Conservation (phyloP, 1,140 invertebrate genomes). For the Ylistrum balloti region DNA sequence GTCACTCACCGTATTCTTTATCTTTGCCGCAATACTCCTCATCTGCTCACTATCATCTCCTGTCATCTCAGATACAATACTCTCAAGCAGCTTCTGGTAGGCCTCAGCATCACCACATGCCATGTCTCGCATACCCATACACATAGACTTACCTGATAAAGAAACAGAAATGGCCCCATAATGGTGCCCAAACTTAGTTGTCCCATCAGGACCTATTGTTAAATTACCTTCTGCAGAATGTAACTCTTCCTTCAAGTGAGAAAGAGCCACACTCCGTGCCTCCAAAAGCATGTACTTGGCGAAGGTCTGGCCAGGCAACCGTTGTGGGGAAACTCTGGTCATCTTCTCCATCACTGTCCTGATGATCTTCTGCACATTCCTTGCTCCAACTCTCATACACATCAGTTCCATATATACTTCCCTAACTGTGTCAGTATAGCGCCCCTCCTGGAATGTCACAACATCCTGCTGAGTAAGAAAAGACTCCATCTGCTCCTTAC, state of each 20-base stretch:
- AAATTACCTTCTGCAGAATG: too few species aligned
- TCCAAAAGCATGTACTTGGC: too few species aligned
- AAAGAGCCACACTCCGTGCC: too few species aligned
- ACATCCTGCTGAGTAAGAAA: slow-evolving; percentile 25
- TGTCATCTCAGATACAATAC: too few species aligned
- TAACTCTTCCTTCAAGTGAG: too few species aligned
- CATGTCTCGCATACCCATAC: slow-evolving; percentile 44
- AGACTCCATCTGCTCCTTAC: too few species aligned
- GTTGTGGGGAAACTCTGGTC: background rate
- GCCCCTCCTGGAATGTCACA: background rate
- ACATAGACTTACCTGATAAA: slow-evolving; percentile 42
- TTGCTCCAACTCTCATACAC: slow-evolving; percentile 44
- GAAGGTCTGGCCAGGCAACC: slow-evolving; percentile 3
- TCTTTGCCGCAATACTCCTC: slow-evolving; percentile 41
- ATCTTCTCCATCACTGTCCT: slow-evolving; percentile 46
- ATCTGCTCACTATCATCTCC: slow-evolving; percentile 19
- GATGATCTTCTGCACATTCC: slow-evolving; percentile 44
- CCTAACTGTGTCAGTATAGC: slow-evolving; percentile 8
- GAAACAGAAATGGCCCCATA: slow-evolving; percentile 41
- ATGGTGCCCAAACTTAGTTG: slow-evolving; percentile 42
- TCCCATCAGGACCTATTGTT: too few species aligned
- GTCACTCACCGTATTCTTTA: too few species aligned
- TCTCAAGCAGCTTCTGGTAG: slow-evolving; percentile 44
- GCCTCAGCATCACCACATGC: slow-evolving; percentile 46
- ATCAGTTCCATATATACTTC: slow-evolving; percentile 43